phyloP scores from a whole-genome alignment of 2,888 invertebrate species.

The Rhamphomyia laevipes region DNA sequence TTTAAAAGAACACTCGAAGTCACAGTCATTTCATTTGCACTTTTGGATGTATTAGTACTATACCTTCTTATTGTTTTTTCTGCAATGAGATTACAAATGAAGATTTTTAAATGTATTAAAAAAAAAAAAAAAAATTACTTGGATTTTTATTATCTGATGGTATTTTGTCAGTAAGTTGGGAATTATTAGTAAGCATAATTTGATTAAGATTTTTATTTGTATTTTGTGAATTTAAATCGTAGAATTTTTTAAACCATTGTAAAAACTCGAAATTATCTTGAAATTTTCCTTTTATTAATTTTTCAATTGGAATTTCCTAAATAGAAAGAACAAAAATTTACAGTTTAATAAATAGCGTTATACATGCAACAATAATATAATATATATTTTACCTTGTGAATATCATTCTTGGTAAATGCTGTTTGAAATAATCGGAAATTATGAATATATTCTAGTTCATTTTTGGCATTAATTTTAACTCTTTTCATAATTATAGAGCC shows the following conservation, averaged over 20 bases:
- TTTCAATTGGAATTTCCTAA: not conserved
- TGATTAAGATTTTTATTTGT: too few species aligned
- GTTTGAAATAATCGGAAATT: not conserved
- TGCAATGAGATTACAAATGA: too few species aligned
- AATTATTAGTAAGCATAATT: too few species aligned
- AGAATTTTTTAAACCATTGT: not conserved
- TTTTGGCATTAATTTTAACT: constrained; percentile 2
- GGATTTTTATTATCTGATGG: too few species aligned
- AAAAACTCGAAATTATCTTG: not conserved
- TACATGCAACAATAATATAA: not conserved
- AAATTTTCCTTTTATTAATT: not conserved
- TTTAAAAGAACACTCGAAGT: too few species aligned
- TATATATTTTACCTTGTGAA: not conserved
- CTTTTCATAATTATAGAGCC: constrained; percentile 3
- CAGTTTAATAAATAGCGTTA: not conserved
- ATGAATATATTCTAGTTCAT: constrained; percentile 4
- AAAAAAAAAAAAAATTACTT: too few species aligned
- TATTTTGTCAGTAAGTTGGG: too few species aligned
- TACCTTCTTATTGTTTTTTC: too few species aligned
- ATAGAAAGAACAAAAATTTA: not conserved
- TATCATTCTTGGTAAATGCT: not conserved
- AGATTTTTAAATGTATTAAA: too few species aligned
- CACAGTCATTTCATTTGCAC: too few species aligned
- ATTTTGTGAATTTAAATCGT: not conserved
- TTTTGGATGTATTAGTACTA: too few species aligned